Evolutionary conservation across 2,888 invertebrate species (phyloP).

Genomic region (Tenodera sinensis): DNA sequence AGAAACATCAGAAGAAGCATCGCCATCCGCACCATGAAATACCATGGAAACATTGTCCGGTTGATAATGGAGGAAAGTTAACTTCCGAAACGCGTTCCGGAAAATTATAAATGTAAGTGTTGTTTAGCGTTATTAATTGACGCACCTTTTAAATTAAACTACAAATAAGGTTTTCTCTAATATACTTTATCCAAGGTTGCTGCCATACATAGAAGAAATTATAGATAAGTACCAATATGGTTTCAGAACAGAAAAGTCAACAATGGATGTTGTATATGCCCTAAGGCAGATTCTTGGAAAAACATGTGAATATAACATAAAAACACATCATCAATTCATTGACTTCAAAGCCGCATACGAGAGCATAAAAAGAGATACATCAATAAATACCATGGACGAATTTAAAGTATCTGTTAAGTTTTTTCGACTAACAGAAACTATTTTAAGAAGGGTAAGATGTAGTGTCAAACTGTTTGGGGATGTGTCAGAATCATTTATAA

Average conservation of each 20-base stretch:
- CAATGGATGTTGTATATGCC: background rate
- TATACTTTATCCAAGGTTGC: background rate
- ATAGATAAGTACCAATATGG: background rate
- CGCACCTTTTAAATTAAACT: too few species aligned
- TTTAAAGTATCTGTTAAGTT: background rate
- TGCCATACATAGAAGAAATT: background rate
- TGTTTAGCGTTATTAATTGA: too few species aligned
- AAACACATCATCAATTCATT: background rate
- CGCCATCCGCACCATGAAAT: too few species aligned
- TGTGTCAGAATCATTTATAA: too few species aligned
- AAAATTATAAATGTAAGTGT: too few species aligned
- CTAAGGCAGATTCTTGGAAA: background rate
- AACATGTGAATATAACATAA: background rate
- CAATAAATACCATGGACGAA: background rate
- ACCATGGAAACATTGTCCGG: too few species aligned
- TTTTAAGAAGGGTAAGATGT: background rate
- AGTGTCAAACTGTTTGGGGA: too few species aligned
- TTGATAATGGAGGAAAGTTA: too few species aligned
- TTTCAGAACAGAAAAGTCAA: background rate
- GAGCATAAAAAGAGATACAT: background rate
- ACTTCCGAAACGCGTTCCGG: too few species aligned
- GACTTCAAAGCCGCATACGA: background rate
- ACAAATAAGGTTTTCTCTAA: background rate
- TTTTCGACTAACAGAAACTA: background rate
- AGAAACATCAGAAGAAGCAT: too few species aligned